These are phyloP conservation scores for Scolopax mira DNA, from an alignment of 2,113 vertebrate genomes.

Conservation along the genomic window DNA sequence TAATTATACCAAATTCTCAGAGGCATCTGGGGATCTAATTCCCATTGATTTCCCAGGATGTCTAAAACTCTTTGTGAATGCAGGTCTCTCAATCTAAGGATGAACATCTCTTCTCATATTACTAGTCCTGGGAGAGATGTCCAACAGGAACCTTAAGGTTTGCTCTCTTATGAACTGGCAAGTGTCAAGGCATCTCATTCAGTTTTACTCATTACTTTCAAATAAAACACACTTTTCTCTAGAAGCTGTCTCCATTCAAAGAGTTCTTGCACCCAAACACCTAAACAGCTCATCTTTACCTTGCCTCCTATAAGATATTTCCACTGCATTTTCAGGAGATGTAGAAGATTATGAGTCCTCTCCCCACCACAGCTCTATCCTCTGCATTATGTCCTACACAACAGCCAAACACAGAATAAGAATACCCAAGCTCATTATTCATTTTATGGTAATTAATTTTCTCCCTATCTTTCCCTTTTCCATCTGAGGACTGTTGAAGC, in stretches of 20 bases:
- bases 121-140: neutral
- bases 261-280: neutral
- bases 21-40: conserved; percentile 44
- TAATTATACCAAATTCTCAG: conserved; percentile 48
- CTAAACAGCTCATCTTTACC: neutral
- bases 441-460: neutral
- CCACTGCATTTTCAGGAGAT: neutral
- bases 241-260: neutral
- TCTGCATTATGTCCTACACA: neutral
- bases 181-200: neutral
- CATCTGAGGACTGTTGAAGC: neutral
- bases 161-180: neutral
- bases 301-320: neutral
- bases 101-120: neutral
- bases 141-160: neutral
- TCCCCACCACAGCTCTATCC: neutral
- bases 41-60: conserved; percentile 23
- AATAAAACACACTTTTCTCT: neutral
- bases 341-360: neutral
- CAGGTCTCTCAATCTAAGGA: neutral
- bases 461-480: neutral
- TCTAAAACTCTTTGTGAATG: neutral
- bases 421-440: neutral
- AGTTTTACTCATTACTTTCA: neutral
- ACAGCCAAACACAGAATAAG: neutral